A percentile compares a stretch with the other conserved stretches of the same genome.
Evolutionary conservation across 2,888 invertebrate genomes (phyloP).

Genomic region (Atrina japonica): DNA sequence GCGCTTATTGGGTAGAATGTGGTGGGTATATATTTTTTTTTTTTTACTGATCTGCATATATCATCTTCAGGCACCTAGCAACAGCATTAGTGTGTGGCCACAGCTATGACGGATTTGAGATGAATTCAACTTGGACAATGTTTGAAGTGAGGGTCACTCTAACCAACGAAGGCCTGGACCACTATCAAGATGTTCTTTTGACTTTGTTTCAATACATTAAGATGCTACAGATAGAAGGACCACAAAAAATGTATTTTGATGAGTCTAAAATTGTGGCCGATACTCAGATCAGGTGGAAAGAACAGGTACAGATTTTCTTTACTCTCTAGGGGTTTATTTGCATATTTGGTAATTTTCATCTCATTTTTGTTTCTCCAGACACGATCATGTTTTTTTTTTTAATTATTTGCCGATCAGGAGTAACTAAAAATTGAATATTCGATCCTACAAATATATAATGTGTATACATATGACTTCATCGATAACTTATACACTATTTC

Average conservation of each 20-base stretch:
- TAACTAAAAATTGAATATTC: too few relatives aligned
- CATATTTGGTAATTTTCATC: too few relatives aligned
- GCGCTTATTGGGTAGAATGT: too few relatives aligned
- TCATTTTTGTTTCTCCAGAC: too few relatives aligned
- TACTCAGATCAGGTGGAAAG: slow-evolving; percentile 80
- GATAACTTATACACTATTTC: too few relatives aligned
- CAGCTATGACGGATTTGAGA: slow-evolving; percentile 86
- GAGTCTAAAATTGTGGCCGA: slow-evolving; percentile 88
- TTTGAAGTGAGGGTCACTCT: slow-evolving; percentile 88
- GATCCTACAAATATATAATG: too few relatives aligned
- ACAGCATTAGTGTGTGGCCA: slow-evolving; percentile 73
- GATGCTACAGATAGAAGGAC: slow-evolving; percentile 86
- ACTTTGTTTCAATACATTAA: slow-evolving; percentile 90
- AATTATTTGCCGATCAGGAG: too few relatives aligned
- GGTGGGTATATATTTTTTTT: too few relatives aligned
- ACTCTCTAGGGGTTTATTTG: too few relatives aligned
- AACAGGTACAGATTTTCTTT: slow-evolving; percentile 77
- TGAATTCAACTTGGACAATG: slow-evolving; percentile 89
- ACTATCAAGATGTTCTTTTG: slow-evolving; percentile 87
- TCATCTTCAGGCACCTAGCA: slow-evolving; percentile 77
- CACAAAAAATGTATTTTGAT: slow-evolving; percentile 86
- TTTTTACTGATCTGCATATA: too few relatives aligned
- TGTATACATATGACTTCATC: too few relatives aligned
- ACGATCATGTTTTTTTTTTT: too few relatives aligned
- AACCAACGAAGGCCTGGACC: slow-evolving; percentile 88